Conservation (phyloP, 2,888 invertebrate genomes). For the Venustoraphidia nigricollis region DNA sequence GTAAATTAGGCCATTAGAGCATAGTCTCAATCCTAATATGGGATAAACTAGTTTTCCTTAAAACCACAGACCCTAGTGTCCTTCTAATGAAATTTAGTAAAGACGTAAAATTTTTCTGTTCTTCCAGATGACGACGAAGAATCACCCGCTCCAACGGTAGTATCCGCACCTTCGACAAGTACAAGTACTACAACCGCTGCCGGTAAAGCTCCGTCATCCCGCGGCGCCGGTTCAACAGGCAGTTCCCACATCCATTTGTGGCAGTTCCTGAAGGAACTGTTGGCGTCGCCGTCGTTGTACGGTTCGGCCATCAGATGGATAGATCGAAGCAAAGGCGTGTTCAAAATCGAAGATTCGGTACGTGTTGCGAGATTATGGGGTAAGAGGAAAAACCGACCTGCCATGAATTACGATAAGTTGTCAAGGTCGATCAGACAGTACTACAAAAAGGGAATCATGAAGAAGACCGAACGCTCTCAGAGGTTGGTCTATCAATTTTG, state of each 20-base stretch:
- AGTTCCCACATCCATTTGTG: conserved; percentile 93
- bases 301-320: conserved; percentile 96
- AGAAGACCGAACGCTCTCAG: conserved; percentile 96
- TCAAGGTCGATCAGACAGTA: conserved; percentile 95
- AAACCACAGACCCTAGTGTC: too few relatives aligned
- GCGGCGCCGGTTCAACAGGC: conserved; percentile 27
- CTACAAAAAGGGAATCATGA: conserved; percentile 99
- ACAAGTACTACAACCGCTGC: conserved; percentile 6
- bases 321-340: conserved; percentile 85
- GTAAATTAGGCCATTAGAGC: too few relatives aligned
- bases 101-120: conserved; percentile 11
- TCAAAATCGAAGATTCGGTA: conserved; percentile 98
- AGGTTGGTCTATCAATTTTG: conserved; percentile 98
- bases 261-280: conserved; percentile 95
- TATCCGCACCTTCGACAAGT: conserved; percentile 8
- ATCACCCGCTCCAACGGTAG: conserved; percentile 16
- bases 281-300: conserved; percentile 75
- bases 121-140: conserved; percentile 33
- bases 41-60: too few relatives aligned
- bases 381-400: conserved; percentile 91
- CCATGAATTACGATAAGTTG: conserved; percentile 99
- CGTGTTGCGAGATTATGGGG: conserved; percentile 97
- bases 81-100: background rate
- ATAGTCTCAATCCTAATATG: too few relatives aligned
- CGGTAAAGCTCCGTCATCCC: conserved; percentile 18